Base-by-base conservation (phyloP, 2,113 vertebrate species). In the Spea multiplicata region DNA sequence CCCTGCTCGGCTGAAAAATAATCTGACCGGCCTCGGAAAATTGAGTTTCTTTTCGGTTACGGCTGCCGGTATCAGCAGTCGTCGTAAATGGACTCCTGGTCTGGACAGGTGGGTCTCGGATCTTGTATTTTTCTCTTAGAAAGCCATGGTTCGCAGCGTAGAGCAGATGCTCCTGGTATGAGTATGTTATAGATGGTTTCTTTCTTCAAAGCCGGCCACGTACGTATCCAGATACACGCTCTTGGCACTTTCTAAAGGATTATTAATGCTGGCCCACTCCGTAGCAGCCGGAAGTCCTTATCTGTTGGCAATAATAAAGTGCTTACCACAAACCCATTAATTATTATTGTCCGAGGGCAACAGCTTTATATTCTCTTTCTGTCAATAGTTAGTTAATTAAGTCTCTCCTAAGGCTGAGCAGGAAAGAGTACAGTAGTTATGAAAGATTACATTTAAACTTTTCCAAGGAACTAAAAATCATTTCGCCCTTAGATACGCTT, bases 261-360 rank as follows among this genome's bases (percentile, higher is more conserved):
- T 67, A 57, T 73, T 79, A 66, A 66, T 59, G 71, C 77, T 44
- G 14, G 62, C 44, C 66, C 73, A 73, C 77, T 66, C 73, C 62
- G 73, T 79, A 71, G 53, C 70, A 79, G 70, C 77, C 62, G 49
- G 61, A 79, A 73, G 77, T 73, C 61, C 50, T 73, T 79, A 79
- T 79, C 70, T 79, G 14, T 79, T 73, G 50, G 50, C 70, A 73
- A 67, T 79, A 73, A 79, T 79, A 73, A 73, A 79, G 77, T 73
- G 59, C 17, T 66, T 67, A 57, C 70, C 62, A 67, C 14, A 55
- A 79, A 49, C 70, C 61, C 77, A 73, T 73, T 79, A 73, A 79
- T 79, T 79, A 73, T 73, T 66, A 14, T 46, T 44, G 44, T 66
- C 76, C 71, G 49, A 16, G 52, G 64, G 77, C 76, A 55, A 48